Percentiles rank a stretch among this genome's conserved stretches.
These are phyloP conservation scores for Phalacrocorax pelagicus DNA, from an alignment of 2,113 vertebrate species.

Conservation along the genomic window DNA sequence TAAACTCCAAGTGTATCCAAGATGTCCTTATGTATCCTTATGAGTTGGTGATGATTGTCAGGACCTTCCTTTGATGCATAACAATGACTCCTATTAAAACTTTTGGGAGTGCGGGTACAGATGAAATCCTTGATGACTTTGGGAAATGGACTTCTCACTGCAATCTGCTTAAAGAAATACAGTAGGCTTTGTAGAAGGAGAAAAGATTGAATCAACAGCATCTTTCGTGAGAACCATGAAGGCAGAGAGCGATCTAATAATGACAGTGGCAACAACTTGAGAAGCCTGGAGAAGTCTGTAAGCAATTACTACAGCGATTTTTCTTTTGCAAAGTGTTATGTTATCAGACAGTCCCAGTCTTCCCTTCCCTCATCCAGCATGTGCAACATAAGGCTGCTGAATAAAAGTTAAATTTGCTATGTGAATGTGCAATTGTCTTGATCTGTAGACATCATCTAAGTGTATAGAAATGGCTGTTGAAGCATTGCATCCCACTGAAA, in stretches of 20 bases:
- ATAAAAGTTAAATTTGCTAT: background rate
- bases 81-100: background rate
- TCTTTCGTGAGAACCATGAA: background rate
- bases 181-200: background rate
- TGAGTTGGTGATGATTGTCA: background rate
- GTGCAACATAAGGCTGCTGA: background rate
- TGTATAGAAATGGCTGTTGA: background rate
- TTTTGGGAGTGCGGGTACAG: background rate
- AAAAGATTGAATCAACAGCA: background rate
- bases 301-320: background rate
- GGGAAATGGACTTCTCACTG: background rate
- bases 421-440: background rate
- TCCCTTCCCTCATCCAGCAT: background rate
- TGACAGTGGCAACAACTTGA: background rate
- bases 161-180: background rate
- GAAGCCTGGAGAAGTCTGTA: background rate
- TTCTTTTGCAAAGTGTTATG: background rate
- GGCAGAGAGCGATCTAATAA: background rate
- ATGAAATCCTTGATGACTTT: background rate
- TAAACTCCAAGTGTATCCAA: background rate
- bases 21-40: background rate
- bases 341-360: background rate
- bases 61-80: background rate
- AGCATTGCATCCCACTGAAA: background rate
- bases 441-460: background rate